Conservation (phyloP, 2,113 vertebrate species). For the Pomatostomus ruficeps region DNA sequence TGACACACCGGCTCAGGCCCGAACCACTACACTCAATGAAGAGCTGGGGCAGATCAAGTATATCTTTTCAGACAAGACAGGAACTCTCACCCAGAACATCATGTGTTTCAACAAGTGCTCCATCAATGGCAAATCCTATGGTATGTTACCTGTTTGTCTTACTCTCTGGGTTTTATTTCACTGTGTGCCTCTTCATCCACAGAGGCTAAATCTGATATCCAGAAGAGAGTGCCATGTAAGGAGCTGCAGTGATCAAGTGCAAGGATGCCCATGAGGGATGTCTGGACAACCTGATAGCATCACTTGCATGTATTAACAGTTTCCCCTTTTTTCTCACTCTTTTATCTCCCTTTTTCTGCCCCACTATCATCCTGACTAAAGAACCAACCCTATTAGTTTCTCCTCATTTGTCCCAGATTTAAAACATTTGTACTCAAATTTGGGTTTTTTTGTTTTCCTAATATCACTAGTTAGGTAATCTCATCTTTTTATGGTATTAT, state of each 20-base stretch:
- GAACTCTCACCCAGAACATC: conserved; percentile 95
- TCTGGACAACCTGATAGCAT: background rate
- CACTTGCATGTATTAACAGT: background rate
- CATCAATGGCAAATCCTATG: conserved; percentile 86
- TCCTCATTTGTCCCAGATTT: background rate
- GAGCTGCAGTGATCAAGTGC: background rate
- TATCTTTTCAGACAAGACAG: conserved; percentile 96
- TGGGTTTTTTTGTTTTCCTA: background rate
- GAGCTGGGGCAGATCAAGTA: conserved; percentile 96
- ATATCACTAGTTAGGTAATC: background rate
- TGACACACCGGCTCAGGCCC: conserved; percentile 85
- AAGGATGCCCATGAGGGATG: background rate
- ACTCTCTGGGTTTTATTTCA: background rate
- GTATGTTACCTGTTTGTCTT: conserved; percentile 59
- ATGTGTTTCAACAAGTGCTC: conserved; percentile 95
- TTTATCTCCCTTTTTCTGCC: background rate
- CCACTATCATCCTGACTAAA: background rate
- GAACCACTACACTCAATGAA: conserved; percentile 93
- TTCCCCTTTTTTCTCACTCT: background rate
- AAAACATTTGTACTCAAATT: background rate
- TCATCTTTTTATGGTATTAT: background rate
- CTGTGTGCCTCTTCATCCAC: background rate
- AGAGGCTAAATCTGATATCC: background rate
- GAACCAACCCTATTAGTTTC: background rate
- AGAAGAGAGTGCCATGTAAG: background rate